A percentile compares a stretch with the other conserved stretches of the same genome.
Evolutionary conservation across 2,113 vertebrate species (phyloP).

Genomic region (Nyctereutes procyonoides): DNA sequence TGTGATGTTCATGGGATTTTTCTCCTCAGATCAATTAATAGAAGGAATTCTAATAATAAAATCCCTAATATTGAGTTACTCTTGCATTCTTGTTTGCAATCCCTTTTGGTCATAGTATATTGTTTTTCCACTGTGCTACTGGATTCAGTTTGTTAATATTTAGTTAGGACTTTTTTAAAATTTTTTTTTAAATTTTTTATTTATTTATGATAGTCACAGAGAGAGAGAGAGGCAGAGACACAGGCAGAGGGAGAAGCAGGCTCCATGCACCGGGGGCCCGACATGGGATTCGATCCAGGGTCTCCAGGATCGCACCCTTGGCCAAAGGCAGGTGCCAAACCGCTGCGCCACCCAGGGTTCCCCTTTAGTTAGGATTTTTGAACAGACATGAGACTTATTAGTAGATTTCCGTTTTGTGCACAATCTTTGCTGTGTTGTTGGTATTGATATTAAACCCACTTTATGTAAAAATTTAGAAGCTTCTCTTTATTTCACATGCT

Average conservation of each 20-base stretch:
- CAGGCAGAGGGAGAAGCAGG: no score
- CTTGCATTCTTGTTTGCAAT: not conserved
- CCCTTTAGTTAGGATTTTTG: not conserved
- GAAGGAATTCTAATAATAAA: not conserved
- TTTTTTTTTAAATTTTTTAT: no score
- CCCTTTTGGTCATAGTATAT: not conserved
- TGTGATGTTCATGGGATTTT: not conserved
- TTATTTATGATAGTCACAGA: no score
- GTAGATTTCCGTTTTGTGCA: not conserved
- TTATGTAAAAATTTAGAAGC: not conserved
- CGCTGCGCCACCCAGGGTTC: no score
- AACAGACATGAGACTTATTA: not conserved
- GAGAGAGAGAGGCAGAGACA: no score
- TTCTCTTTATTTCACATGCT: not conserved
- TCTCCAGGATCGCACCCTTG: no score
- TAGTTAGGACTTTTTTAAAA: constrained; percentile 7
- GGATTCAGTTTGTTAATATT: not conserved
- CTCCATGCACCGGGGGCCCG: no score
- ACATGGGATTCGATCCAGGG: no score
- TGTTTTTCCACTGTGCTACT: not conserved
- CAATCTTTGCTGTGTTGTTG: not conserved
- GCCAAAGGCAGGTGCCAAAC: no score
- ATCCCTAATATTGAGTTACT: not conserved
- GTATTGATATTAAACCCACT: not conserved
- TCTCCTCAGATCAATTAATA: not conserved